Evolutionary conservation across 2,113 vertebrate genomes (phyloP), one percentile per base, ranked within the genome.

Genomic region (Myanophis thanlyinensis): DNA sequence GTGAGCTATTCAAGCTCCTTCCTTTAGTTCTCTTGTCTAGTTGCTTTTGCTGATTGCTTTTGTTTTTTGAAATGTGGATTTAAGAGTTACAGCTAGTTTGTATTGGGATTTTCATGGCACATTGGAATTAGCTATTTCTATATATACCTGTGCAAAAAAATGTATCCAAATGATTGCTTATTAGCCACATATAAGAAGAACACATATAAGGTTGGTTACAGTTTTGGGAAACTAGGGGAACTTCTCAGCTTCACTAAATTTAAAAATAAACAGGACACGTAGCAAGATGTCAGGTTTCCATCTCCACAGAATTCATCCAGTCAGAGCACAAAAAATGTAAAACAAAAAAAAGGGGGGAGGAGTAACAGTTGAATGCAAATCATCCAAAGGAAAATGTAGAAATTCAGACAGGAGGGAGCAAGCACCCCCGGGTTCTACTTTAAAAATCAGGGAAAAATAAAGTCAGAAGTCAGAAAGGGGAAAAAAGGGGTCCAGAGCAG

Each of bases 1-100:
- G 90, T 20, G 48, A 85, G 46, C 62, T 87, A 54, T 25, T 4
- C 0, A 25, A 0, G 0, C 22, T 47, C 40, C 27, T 89, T 88
- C 67, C 51, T 3, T 95, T 59, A 25, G 49, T 51, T 93, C 80
- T 93, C n/a, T 40, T 46, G 2, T 91, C 62, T 15, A 3, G 40
- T 4, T 90, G 40, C 5, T 87, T 92, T 88, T 47, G 53, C 47
- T 54, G 40, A n/a, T 25, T 91, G 30, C 12, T 49, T 46, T 62
- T 9, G 62, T 67, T 3, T 89, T 92, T 91, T 46, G 92, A 62
- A 59, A 88, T 73, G 5, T 0, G 90, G 0, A 0, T 13, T 67
- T 88, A 4, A 88, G 25, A 52, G 27, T 59, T n/a, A n/a, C 20
- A 80, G 10, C 4, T n/a, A 52, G 13, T 23, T 52, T 25, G n/a